These are phyloP conservation scores for Hyperopisus bebe DNA, from an alignment of 2,113 vertebrate genomes.

Conservation along the genomic window DNA sequence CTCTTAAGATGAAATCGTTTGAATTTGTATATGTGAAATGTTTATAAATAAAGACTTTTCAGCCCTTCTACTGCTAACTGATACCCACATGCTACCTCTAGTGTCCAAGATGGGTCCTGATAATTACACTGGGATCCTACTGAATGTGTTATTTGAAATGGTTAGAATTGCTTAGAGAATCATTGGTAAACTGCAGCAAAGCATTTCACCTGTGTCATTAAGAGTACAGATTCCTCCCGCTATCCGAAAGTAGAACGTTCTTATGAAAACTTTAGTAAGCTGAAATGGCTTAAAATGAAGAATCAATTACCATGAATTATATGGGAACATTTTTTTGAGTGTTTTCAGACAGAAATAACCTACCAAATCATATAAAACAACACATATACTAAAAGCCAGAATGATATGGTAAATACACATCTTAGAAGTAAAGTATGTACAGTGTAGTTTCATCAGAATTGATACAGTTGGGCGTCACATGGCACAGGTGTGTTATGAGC, in stretches of 20 bases:
- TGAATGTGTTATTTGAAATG: neutral
- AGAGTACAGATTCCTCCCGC: neutral
- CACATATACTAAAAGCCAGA: neutral
- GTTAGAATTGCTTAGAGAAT: neutral
- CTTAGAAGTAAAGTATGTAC: neutral
- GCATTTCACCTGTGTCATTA: neutral
- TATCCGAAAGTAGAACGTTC: neutral
- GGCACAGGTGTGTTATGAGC: no score
- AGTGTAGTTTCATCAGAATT: no score
- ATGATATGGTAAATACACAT: neutral
- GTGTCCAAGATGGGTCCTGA: neutral
- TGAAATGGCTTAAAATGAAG: neutral
- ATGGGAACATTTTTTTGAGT: neutral
- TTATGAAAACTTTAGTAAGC: neutral
- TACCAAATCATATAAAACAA: neutral
- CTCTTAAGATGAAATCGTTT: slow-evolving; percentile 29
- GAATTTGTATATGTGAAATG: slow-evolving; percentile 53
- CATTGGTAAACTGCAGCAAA: neutral
- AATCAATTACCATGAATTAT: neutral
- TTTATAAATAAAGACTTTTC: slow-evolving; percentile 56
- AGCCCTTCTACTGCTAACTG: neutral
- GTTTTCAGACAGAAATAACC: neutral
- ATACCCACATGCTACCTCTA: neutral
- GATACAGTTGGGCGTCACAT: no score
- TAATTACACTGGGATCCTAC: neutral